Percentiles rank a stretch among this genome's conserved stretches.
phyloP scores from a whole-genome alignment of 1,140 invertebrate species.

The Drosophila carrolli region DNA sequence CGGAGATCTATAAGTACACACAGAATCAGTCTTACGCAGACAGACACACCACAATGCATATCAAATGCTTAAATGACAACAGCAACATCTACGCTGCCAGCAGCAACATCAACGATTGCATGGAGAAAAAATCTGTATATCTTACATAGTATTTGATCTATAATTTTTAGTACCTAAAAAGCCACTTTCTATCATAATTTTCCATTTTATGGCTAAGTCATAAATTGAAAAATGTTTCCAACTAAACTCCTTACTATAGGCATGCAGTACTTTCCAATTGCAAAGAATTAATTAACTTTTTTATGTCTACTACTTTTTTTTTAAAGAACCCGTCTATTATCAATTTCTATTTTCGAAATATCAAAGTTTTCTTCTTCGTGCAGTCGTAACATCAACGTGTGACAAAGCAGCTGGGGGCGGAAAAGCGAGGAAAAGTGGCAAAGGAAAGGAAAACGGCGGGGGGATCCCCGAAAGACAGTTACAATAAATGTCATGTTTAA shows the following conservation, averaged over 20 bases:
- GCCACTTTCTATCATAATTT: too few relatives aligned
- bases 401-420: slow-evolving; percentile 36
- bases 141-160: too few relatives aligned
- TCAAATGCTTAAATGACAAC: slow-evolving; percentile 80
- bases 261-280: too few relatives aligned
- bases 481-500: slow-evolving; percentile 83
- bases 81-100: slow-evolving; percentile 44
- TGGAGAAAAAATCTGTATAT: neutral
- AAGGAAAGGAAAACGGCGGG: neutral
- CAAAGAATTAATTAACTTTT: too few relatives aligned
- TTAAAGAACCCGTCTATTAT: too few relatives aligned
- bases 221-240: too few relatives aligned
- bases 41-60: slow-evolving; percentile 67
- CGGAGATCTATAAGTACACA: slow-evolving; percentile 20
- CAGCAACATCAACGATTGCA: slow-evolving; percentile 14
- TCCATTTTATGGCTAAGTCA: too few relatives aligned
- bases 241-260: too few relatives aligned
- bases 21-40: slow-evolving; percentile 6
- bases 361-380: slow-evolving; percentile 1
- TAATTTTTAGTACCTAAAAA: too few relatives aligned
- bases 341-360: too few relatives aligned
- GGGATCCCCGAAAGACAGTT: slow-evolving; percentile 53
- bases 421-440: slow-evolving; percentile 5
- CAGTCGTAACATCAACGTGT: slow-evolving; percentile 39
- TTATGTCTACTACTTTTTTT: too few relatives aligned